Evolutionary conservation across 35 echinoderm and acorn worm genomes (phyloP).

Genomic region (Anneissia japonica): DNA sequence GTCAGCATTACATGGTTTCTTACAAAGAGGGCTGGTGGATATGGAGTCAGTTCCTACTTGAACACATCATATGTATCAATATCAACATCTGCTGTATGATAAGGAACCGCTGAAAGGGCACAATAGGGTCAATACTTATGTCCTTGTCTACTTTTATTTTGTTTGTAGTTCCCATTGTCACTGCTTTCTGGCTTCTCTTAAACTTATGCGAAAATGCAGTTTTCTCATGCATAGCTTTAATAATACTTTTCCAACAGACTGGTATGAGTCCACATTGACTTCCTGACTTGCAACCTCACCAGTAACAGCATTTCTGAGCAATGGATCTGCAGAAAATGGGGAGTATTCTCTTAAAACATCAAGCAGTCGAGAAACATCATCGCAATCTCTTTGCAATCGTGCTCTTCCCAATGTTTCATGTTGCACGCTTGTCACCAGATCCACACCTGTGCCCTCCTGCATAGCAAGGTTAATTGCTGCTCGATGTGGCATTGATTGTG

Average conservation of each 20-base stretch:
- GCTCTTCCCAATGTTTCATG: slow-evolving; percentile 27
- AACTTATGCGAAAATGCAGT: slow-evolving; percentile 8
- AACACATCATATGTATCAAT: slow-evolving; percentile 21
- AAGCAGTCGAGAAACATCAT: slow-evolving; percentile 16
- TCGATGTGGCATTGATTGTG: slow-evolving; percentile 15
- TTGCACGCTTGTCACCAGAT: slow-evolving; percentile 50
- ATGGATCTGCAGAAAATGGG: slow-evolving; percentile 39
- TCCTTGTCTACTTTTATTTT: slow-evolving; percentile 24
- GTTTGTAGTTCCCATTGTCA: slow-evolving; percentile 8
- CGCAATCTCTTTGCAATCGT: slow-evolving; percentile 9
- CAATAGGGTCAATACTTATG: slow-evolving; percentile 30
- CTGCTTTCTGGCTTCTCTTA: slow-evolving; percentile 18
- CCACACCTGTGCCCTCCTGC: slow-evolving; percentile 43
- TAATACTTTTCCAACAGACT: slow-evolving; percentile 33
- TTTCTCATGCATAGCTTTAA: slow-evolving; percentile 34
- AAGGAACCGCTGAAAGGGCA: slow-evolving; percentile 42
- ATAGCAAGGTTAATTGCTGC: slow-evolving; percentile 43
- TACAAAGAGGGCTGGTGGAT: slow-evolving; percentile 26
- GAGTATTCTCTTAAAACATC: neutral
- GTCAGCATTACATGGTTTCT: slow-evolving; percentile 5
- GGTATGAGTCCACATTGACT: slow-evolving; percentile 45
- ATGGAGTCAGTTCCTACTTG: slow-evolving; percentile 37
- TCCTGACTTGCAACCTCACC: slow-evolving; percentile 25
- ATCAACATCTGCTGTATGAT: slow-evolving; percentile 13
- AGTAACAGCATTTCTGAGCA: slow-evolving; percentile 51